Evolutionary conservation across 2,888 invertebrate genomes (phyloP), one percentile per base, ranked within the genome.

Genomic region (Polydrusus cervinus): DNA sequence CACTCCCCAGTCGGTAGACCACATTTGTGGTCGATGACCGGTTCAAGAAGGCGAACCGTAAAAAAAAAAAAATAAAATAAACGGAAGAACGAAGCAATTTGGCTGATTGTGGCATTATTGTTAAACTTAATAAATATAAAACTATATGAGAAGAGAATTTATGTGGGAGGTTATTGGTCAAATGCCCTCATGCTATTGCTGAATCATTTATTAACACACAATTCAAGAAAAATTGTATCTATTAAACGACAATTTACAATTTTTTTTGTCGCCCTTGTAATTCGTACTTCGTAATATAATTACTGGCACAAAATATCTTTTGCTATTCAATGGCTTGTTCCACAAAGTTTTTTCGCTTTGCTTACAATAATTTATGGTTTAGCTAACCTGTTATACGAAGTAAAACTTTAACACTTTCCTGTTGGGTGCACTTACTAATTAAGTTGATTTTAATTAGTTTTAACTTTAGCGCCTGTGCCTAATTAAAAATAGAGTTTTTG

Each of bases 401-500:
- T 60, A 62, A 62, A 68, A 60, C 34, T 68, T 68, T 68, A 55
- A 68, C 68, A 60, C 68, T 68, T 66, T 68, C 57, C 68, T 45
- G 53, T 57, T 68, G 60, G 57, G 55, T 68, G 30, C 68, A 47
- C 68, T 68, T 30, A 68, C 68, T 68, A 68, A 68, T 68, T 68
- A 68, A 60, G 47, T 68, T 18, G 47, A 68, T 68, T 68, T 68
- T 68, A 68, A 68, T 68, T 68, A 68, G 68, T 68, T 68, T 68
- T 34, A 68, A 57, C 57, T 68, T 68, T 57, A 25, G 25, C 53
- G 51, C 53, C 25, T 53, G 53, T 20, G 7, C 10, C 51, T 66
- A 51, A 66, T 66, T 51, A 66, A 66, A 51, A 34, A 13, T 11
- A 25, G 43, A 66, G 53, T 66, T 66, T 55, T 66, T 60, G 38